Percentiles rank a stretch among this genome's conserved stretches.
Evolutionary conservation across 2,888 invertebrate species (phyloP).

Genomic region (Patella caerulea): DNA sequence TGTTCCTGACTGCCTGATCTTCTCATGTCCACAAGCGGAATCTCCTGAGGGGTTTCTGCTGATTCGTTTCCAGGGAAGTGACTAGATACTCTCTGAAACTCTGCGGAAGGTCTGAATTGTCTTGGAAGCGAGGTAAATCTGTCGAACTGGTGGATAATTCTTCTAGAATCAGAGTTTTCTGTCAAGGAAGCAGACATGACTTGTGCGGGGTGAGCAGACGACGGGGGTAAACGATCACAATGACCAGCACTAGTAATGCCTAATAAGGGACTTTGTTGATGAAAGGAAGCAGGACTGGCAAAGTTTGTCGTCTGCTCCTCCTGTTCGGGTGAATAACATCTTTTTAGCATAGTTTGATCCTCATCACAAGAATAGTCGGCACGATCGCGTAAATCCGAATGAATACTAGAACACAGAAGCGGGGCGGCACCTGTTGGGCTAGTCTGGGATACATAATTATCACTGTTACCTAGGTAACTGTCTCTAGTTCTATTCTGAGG

Average conservation of each 20-base stretch:
- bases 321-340: neutral
- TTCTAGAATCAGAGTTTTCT: neutral
- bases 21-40: neutral
- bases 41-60: neutral
- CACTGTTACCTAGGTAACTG: neutral
- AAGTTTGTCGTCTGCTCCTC: neutral
- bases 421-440: neutral
- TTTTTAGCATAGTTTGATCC: slow-evolving; percentile 23
- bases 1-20: neutral
- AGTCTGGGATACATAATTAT: neutral
- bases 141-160: neutral
- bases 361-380: slow-evolving; percentile 21
- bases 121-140: neutral
- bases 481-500: neutral
- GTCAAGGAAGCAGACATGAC: slow-evolving; percentile 10
- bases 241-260: neutral
- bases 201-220: neutral
- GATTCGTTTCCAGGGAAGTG: neutral
- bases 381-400: neutral
- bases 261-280: neutral
- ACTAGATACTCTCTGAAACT: neutral
- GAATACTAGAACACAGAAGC: neutral
- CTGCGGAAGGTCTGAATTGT: neutral
- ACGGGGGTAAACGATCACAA: no score
- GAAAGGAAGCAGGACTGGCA: neutral